Base-by-base conservation (phyloP, 2,113 vertebrate species). In the Chionomys nivalis region DNA sequence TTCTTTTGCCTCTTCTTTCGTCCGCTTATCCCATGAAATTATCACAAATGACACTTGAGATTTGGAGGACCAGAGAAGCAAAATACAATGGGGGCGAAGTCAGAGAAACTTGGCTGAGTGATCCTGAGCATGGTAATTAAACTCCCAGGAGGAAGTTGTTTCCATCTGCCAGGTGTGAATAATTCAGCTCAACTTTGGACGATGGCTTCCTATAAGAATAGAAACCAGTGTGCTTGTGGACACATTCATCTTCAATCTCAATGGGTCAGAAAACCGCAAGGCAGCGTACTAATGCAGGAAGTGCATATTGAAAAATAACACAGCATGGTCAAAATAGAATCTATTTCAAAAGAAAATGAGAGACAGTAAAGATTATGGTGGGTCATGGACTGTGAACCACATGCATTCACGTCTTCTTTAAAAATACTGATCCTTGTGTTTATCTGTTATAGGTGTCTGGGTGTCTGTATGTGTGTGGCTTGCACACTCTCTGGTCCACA, bases 71-170 rank as follows among this genome's bases (percentile, higher is more conserved):
- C 28, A 19, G 7, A 9, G 39, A 89, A 33, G 31, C 65, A 92
- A 92, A 96, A 82, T 42, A 68, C 44, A 70, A 0, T 68, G 79
- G 79, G 7, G 21, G 16, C 31, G 36, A 96, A 72, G 21, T 63
- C 68, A 78, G 5, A 44, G 87, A 61, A 94, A 33, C 23, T 33
- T 66, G 31, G n/a, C 87, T 39, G 12, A 72, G 39, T 65, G 11
- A 89, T 86, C 70, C 31, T 63, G 72, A 13, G 33, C n/a, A 91
- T 70, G 33, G 63, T 88, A 94, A 91, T 91, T 92, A 95, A 94
- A 89, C 23, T 78, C 73, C 42, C 47, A 85, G 21, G 66, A 47
- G 55, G 26, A 91, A 72, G 13, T 39, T 93, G 73, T 49, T 68
- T 81, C 78, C 68, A 75, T 91, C 76, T 96, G 63, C 81, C 88